phyloP scores from a whole-genome alignment of 1,140 invertebrate species.

The Macrocentrus cingulum region DNA sequence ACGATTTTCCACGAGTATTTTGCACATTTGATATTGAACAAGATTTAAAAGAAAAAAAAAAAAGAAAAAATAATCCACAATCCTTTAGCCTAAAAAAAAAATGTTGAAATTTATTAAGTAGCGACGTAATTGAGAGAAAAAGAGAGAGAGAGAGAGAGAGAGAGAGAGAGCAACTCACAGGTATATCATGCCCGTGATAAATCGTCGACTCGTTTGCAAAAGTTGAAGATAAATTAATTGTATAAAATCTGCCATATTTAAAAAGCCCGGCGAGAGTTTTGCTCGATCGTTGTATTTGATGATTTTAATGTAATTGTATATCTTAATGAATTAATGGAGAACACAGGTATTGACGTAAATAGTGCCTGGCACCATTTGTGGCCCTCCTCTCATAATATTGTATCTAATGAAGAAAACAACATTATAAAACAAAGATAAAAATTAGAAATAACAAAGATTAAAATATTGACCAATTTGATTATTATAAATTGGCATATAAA shows the following conservation, averaged over 20 bases:
- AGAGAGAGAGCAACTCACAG: constrained; percentile 39
- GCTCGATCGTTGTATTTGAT: constrained; percentile 4
- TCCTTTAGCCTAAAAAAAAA: constrained; percentile 37
- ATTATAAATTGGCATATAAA: too few relatives aligned
- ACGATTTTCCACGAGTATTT: constrained; percentile 57
- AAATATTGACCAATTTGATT: not conserved
- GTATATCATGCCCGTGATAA: constrained; percentile 34
- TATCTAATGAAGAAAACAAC: constrained; percentile 4
- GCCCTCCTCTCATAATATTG: constrained; percentile 47
- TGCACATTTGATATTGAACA: constrained; percentile 55
- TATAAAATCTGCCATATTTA: constrained; percentile 8
- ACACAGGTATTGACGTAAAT: constrained; percentile 58
- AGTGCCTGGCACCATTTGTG: constrained; percentile 60
- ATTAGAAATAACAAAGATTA: not conserved
- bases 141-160: too few relatives aligned
- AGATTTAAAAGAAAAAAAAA: constrained; percentile 31
- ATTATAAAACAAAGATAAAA: constrained; percentile 7
- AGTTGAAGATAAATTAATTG: too few relatives aligned
- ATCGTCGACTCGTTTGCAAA: not conserved
- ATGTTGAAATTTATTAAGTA: not conserved
- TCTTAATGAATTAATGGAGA: constrained; percentile 54
- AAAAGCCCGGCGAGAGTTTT: constrained; percentile 3
- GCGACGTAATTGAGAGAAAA: too few relatives aligned
- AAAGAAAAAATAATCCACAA: constrained; percentile 34
- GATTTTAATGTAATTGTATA: constrained; percentile 23